Evolutionary conservation across 1,140 invertebrate genomes (phyloP), one percentile per base, ranked within the genome.

Genomic region (Nixonia krombeini): DNA sequence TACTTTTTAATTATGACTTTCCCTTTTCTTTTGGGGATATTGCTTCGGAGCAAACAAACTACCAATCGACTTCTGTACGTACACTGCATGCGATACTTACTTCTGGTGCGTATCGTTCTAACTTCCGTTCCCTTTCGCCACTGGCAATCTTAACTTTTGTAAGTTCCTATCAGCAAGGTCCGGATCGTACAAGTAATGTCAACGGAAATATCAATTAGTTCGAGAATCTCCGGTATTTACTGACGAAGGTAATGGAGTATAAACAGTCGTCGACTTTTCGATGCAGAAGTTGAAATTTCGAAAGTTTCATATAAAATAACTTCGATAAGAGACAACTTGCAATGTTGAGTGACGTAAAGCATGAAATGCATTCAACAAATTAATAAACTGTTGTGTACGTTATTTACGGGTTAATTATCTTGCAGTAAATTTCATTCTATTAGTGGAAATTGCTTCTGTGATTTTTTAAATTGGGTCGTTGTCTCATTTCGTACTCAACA

Each of bases 121-220:
- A 46, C 33, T 46, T 46, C 42, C 37, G 29, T 45, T 17, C 21
- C 41, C 42, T 6, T 28, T 42, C 44, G 46, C 15, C 64, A 37
- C 21, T 28, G 42, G 53, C 55, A 59, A 63, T 63, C 58, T 46
- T 51, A 71, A 67, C 53, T 73, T 73, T 35, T 47, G 66, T 59
- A 56, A 66, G 41, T 59, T 63, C 53, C 10, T 49, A 49, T 55
- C 38, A 40, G 18, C 33, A n/a, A 40, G 38, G n/a, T 35, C 28
- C 15, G 18, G 25, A 53, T 58, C 37, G 51, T 52, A 46, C 15
- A 28, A 25, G 35, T 17, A 72, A 72, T 69, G 59, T 75, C 70
- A 75, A 73, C 64, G 69, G 49, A 70, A 67, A 72, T 73, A 72
- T 75, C 73, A 75, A 75, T 75, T 75, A 75, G 67, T 72, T 70